Percentiles rank a stretch among this genome's conserved stretches.
These are phyloP conservation scores for Macrophya annulata DNA, from an alignment of 2,888 invertebrate species.

Conservation along the genomic window DNA sequence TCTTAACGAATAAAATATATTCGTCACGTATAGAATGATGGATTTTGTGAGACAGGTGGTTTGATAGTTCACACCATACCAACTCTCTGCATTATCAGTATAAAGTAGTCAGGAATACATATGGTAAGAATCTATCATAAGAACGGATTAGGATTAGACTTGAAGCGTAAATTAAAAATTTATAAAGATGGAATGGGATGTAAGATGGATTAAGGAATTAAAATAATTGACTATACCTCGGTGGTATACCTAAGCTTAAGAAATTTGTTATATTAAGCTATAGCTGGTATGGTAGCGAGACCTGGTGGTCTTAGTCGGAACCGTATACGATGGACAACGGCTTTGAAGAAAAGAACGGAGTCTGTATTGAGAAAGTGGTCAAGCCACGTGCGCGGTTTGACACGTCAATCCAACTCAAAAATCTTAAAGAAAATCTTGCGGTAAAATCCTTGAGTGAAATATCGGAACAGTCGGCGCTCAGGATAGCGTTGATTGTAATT, in stretches of 20 bases:
- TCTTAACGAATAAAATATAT: background rate
- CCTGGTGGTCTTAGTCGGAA: constrained; percentile 28
- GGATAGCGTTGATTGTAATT: constrained; percentile 78
- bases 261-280: background rate
- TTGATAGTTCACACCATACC: constrained; percentile 24
- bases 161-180: constrained; percentile 48
- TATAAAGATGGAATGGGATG: constrained; percentile 15
- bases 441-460: constrained; percentile 49
- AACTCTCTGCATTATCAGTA: background rate
- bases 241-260: constrained; percentile 5
- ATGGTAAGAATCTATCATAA: constrained; percentile 37
- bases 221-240: constrained; percentile 23
- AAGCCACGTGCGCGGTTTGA: constrained; percentile 18
- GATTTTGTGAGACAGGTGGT: constrained; percentile 19
- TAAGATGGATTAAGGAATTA: constrained; percentile 36
- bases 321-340: background rate
- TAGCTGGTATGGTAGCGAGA: constrained; percentile 11
- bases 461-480: constrained; percentile 60
- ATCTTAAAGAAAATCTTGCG: background rate
- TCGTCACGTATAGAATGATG: background rate
- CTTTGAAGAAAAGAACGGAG: constrained; percentile 28
- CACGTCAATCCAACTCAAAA: background rate
- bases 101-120: constrained; percentile 14
- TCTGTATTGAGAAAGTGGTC: background rate
- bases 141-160: constrained; percentile 38